Evolutionary conservation across 2,113 vertebrate species (phyloP).

Genomic region (Nestor notabilis): DNA sequence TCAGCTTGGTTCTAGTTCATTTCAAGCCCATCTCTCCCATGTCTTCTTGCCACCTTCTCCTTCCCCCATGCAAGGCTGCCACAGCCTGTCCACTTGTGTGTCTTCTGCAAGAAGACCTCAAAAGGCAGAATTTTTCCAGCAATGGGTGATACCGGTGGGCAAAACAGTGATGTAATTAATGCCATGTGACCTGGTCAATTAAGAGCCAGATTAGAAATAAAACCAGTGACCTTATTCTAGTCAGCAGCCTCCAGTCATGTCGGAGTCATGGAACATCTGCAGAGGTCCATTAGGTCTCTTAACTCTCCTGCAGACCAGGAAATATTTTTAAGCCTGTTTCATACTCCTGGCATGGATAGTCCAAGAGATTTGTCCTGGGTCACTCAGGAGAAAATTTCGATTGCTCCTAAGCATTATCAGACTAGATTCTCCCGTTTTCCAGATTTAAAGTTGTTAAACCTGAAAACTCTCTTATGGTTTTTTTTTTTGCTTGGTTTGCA

Average conservation of each 20-base stretch:
- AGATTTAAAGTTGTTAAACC: not conserved
- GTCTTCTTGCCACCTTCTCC: not conserved
- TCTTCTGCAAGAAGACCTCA: not conserved
- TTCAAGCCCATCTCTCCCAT: not conserved
- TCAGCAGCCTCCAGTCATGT: not conserved
- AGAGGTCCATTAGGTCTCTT: not conserved
- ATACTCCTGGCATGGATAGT: not conserved
- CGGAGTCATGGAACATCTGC: not conserved
- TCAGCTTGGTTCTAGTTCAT: not conserved
- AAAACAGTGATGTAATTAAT: not conserved
- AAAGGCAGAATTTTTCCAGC: not conserved
- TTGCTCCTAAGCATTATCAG: not conserved
- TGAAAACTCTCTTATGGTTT: fast-evolving
- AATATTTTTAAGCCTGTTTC: not conserved
- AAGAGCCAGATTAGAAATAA: not conserved
- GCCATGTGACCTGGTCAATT: not conserved
- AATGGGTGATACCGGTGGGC: not conserved
- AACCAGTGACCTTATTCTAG: not conserved
- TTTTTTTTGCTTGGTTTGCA: not conserved
- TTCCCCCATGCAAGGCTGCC: not conserved
- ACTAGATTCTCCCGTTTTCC: not conserved
- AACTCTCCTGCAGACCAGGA: not conserved
- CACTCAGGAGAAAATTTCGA: not conserved
- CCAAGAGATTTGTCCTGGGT: not conserved
- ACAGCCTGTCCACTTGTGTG: not conserved